phyloP scores from a whole-genome alignment of 2,888 invertebrate genomes.

The Apomyelois bistriatella region DNA sequence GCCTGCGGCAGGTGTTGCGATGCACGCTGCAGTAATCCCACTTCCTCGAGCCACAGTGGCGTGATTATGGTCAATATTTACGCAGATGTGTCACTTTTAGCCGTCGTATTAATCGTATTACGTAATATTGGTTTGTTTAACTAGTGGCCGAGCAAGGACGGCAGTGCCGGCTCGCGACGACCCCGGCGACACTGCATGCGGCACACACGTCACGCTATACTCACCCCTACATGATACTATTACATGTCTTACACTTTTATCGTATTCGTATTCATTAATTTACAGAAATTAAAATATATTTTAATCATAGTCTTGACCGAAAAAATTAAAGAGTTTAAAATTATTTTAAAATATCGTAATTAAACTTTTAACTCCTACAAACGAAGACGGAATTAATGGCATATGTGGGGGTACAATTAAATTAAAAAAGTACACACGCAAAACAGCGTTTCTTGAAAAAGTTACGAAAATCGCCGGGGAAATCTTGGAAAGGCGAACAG shows the following conservation, averaged over 20 bases:
- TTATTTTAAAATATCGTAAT: conserved; percentile 30
- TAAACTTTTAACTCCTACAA: conserved; percentile 39
- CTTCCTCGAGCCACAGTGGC: conserved; percentile 50
- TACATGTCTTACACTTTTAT: background rate
- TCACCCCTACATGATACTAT: conserved; percentile 12
- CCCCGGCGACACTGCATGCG: conserved; percentile 22
- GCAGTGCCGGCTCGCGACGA: conserved; percentile 39
- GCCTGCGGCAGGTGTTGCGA: conserved; percentile 42
- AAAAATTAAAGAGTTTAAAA: background rate
- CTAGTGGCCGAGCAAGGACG: conserved; percentile 47
- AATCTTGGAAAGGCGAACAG: conserved; percentile 55
- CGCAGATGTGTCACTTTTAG: conserved; percentile 59
- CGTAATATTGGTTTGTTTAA: conserved; percentile 59
- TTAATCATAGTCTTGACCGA: background rate
- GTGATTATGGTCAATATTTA: conserved; percentile 73
- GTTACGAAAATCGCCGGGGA: conserved; percentile 38
- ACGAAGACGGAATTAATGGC: conserved; percentile 29
- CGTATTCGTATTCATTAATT: background rate
- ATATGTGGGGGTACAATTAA: conserved; percentile 36
- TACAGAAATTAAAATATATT: background rate
- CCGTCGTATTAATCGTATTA: conserved; percentile 39
- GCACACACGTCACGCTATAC: conserved; percentile 11
- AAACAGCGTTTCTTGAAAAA: conserved; percentile 36
- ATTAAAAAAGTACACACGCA: conserved; percentile 40
- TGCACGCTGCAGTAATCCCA: conserved; percentile 50